Base-by-base conservation (phyloP, 2,888 invertebrate genomes). In the Pocota personata region DNA sequence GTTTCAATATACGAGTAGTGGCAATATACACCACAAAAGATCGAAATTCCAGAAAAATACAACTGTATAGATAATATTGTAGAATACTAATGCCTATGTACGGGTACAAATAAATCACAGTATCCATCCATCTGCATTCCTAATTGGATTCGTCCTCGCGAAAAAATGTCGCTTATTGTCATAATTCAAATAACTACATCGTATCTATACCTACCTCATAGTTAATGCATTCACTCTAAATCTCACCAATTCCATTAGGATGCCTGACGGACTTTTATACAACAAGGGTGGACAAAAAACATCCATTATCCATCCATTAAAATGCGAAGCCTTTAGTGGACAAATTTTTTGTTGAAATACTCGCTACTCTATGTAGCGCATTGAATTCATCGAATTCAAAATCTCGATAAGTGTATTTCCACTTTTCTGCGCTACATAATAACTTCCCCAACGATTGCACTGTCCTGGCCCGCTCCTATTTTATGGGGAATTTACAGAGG, bases 341-440 rank as follows among this genome's bases (percentile, higher is more conserved):
- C 10, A 52, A 30, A 64, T 32, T 48, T 71, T 58, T 46, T n/a
- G n/a, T n/a, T n/a, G n/a, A n/a, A n/a, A n/a, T n/a, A n/a, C 24
- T 48, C 12, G 78, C 30, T 10, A 21, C 30, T 14, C 55, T 21
- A n/a, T n/a, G 12, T 6, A 30, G 19, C 10, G 35, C 14, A 16
- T 35, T 55, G 67, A 5, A 66, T 40, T 50, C 21, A 19, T 46
- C 10, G 52, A 48, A 67, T 32, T 52, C 24, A 12, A 50, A 73
- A 60, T 48, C 37, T 37, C 40, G 57, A 76, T 62, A 69, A 76
- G 46, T 57, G 76, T 27, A 64, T 64, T 76, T 76, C 43, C 40
- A 72, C 50, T 71, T 76, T 50, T 67, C 19, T 16, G 16, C 48
- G 50, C 69, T 64, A 64, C 69, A 64, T 64, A 82, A 82, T 82